Conservation (phyloP, 2,113 vertebrate species). For the Mugil cephalus region DNA sequence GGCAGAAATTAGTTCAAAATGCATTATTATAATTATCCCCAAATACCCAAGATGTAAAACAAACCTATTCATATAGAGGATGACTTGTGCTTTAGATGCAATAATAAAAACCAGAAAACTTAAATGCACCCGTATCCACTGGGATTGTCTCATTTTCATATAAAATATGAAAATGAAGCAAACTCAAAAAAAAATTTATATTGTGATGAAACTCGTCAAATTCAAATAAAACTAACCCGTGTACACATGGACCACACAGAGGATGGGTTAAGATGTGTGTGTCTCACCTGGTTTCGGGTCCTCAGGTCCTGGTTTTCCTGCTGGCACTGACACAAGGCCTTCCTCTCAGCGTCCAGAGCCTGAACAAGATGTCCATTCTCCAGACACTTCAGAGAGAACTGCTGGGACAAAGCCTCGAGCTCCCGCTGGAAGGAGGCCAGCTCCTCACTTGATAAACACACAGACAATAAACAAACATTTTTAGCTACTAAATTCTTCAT, state of each 20-base stretch:
- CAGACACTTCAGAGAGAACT: slow-evolving; percentile 82
- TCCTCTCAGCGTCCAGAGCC: slow-evolving; percentile 81
- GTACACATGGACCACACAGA: too few relatives aligned
- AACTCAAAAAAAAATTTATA: too few relatives aligned
- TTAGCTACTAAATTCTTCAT: not conserved
- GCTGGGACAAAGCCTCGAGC: slow-evolving; percentile 79
- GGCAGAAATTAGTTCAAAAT: too few relatives aligned
- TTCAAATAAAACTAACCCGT: too few relatives aligned
- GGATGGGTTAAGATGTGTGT: accelerated
- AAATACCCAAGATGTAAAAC: too few relatives aligned
- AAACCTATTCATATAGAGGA: too few relatives aligned
- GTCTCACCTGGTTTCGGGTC: slow-evolving; percentile 76
- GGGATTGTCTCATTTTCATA: too few relatives aligned
- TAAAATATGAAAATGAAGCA: too few relatives aligned
- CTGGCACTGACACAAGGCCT: slow-evolving; percentile 78
- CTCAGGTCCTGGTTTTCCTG: slow-evolving; percentile 81
- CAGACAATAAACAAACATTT: not conserved
- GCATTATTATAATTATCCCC: too few relatives aligned
- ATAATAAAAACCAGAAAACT: accelerated
- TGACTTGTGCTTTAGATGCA: not conserved
- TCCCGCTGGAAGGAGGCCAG: slow-evolving; percentile 78
- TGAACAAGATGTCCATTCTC: slow-evolving; percentile 79
- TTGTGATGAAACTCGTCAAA: too few relatives aligned
- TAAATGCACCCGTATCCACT: too few relatives aligned
- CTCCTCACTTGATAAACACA: slow-evolving; percentile 75